Conservation (phyloP, 1,140 invertebrate species). For the Reticulitermes speratus region DNA sequence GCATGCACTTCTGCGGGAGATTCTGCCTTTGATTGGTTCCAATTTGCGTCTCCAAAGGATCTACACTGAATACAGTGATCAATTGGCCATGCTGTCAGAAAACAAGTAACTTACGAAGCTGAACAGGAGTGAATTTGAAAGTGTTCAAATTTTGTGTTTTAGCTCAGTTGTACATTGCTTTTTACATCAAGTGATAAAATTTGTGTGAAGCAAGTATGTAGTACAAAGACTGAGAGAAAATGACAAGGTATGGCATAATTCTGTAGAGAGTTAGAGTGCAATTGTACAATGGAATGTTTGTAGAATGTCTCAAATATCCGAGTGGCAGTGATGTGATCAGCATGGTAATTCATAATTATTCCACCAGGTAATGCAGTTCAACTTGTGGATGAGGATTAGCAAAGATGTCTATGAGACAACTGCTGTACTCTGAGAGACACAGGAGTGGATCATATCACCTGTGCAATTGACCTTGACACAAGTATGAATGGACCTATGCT, state of each 20-base stretch:
- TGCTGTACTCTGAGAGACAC: neutral
- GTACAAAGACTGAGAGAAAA: neutral
- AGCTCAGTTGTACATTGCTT: neutral
- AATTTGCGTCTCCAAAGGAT: conserved; percentile 32
- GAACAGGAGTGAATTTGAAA: neutral
- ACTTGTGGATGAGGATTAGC: neutral
- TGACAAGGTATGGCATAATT: no score
- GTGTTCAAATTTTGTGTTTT: neutral
- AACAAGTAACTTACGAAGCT: neutral
- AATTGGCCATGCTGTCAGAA: conserved; percentile 24
- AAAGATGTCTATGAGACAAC: neutral
- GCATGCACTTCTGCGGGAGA: conserved; percentile 30
- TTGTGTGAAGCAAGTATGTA: neutral
- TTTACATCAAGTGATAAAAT: neutral
- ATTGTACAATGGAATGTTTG: no score
- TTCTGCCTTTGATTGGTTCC: conserved; percentile 27
- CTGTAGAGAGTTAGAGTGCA: no score
- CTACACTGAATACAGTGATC: conserved; percentile 35
- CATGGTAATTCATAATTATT: neutral
- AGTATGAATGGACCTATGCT: neutral
- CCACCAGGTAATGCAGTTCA: neutral
- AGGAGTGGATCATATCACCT: neutral
- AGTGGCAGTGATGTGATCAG: neutral
- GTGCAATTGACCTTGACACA: neutral
- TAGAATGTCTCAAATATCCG: no score